Conservation (phyloP, 2,797 vertebrate species). For the Pangasius mekongensis region DNA sequence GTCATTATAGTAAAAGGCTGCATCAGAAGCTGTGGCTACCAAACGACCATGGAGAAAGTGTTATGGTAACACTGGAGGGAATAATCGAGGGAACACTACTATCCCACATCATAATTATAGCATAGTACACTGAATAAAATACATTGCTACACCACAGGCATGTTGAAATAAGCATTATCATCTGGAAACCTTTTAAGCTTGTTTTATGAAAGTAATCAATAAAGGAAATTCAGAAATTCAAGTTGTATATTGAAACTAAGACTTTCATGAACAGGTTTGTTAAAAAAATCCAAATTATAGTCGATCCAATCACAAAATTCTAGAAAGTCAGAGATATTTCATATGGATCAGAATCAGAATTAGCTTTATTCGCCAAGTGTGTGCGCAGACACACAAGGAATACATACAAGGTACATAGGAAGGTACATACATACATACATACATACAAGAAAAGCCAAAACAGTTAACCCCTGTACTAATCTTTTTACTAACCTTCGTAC, state of each 20-base stretch:
- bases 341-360: background rate
- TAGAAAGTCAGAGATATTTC: background rate
- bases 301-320: background rate
- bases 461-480: background rate
- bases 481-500: background rate
- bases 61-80: slow-evolving; percentile 51
- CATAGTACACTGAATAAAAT: slow-evolving; percentile 24
- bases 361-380: too few species aligned
- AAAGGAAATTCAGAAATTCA: background rate
- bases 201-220: background rate
- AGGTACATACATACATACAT: too few species aligned
- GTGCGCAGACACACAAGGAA: too few species aligned
- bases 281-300: background rate
- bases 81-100: slow-evolving; percentile 47
- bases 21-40: slow-evolving; percentile 58
- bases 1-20: slow-evolving; percentile 67
- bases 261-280: background rate
- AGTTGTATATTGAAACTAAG: background rate
- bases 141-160: slow-evolving; percentile 3
- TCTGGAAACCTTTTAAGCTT: slow-evolving; percentile 21
- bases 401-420: too few species aligned
- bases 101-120: slow-evolving; percentile 49
- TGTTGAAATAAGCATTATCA: slow-evolving; percentile 26
- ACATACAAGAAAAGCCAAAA: background rate
- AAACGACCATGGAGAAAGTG: slow-evolving; percentile 39